phyloP scores from a whole-genome alignment of 2,888 invertebrate genomes.

The Caenorhabditis afra region DNA sequence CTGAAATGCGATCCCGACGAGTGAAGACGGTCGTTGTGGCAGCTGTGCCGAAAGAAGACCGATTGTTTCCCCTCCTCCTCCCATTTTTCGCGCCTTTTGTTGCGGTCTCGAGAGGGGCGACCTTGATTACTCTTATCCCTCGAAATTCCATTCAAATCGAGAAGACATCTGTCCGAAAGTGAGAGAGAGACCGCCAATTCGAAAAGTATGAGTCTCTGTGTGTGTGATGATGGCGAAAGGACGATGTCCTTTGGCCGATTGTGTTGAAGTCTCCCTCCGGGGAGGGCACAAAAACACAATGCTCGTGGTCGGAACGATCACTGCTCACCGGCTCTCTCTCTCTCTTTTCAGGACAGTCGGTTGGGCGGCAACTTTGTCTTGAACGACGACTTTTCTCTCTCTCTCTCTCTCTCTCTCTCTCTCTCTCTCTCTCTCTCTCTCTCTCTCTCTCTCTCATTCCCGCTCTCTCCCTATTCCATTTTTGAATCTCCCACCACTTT shows the following conservation, averaged over 20 bases:
- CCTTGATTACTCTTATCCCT: not conserved
- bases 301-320: too few species aligned
- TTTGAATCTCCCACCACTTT: not conserved
- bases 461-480: conserved; percentile 13
- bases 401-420: conserved; percentile 10
- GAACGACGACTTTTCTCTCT: not conserved
- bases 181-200: too few species aligned
- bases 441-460: conserved; percentile 4
- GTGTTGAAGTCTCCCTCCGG: too few species aligned
- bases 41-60: too few species aligned
- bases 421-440: conserved; percentile 10
- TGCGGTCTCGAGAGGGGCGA: not conserved
- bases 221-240: too few species aligned
- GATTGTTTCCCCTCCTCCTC: not conserved
- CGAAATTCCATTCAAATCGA: not conserved
- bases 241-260: too few species aligned
- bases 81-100: not conserved
- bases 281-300: too few species aligned
- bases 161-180: not conserved
- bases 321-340: too few species aligned
- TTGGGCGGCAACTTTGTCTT: too few species aligned
- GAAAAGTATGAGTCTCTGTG: too few species aligned
- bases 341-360: too few species aligned
- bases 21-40: not conserved
- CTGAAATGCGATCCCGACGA: conserved; percentile 48